Evolutionary conservation across 2,888 invertebrate species (phyloP).

Genomic region (Prosopocoilus inquinatus): DNA sequence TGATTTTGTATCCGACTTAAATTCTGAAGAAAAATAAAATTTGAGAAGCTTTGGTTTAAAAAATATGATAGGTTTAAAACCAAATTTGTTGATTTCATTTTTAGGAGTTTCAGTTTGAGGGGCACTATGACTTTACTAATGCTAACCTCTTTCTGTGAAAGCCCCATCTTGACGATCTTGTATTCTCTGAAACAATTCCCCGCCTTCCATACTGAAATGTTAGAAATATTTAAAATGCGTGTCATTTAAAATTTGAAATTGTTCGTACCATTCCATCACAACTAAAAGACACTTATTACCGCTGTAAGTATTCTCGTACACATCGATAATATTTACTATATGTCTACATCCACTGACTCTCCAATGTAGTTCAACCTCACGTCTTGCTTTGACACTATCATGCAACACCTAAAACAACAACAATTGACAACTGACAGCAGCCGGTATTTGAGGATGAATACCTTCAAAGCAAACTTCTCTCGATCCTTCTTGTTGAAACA

Average conservation of each 20-base stretch:
- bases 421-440: background rate
- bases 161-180: constrained; percentile 93
- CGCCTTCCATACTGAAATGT: constrained; percentile 86
- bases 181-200: constrained; percentile 95
- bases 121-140: background rate
- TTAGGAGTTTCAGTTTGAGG: background rate
- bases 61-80: too few relatives aligned
- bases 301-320: constrained; percentile 95
- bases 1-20: too few relatives aligned
- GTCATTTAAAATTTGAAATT: background rate
- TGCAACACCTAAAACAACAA: constrained; percentile 67
- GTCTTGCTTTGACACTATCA: constrained; percentile 87
- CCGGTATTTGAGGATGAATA: constrained; percentile 42
- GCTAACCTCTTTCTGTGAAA: constrained; percentile 85
- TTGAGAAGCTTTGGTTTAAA: too few relatives aligned
- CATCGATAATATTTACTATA: constrained; percentile 89
- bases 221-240: constrained; percentile 12
- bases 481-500: constrained; percentile 75
- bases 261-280: constrained; percentile 93
- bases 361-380: constrained; percentile 97
- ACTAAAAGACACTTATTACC: constrained; percentile 90
- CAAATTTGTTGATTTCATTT: too few relatives aligned
- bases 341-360: constrained; percentile 86
- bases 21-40: too few relatives aligned
- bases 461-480: constrained; percentile 89